These are phyloP conservation scores for Panagrolaimus sp. DNA, from an alignment of 1,140 invertebrate genomes.

Conservation along the genomic window DNA sequence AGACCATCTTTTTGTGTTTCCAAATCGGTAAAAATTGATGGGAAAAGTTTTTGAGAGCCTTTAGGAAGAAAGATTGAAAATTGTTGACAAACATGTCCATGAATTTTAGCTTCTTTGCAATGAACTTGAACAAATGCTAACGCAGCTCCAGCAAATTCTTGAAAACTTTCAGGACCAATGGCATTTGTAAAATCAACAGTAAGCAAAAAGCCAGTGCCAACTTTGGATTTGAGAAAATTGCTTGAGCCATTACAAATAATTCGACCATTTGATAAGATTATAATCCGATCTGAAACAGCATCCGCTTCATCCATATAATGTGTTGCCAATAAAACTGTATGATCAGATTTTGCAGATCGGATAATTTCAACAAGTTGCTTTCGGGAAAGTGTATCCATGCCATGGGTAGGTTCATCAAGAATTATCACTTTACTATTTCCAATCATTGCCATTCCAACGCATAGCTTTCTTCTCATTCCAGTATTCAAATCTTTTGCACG, in stretches of 20 bases:
- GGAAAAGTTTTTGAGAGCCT: neutral
- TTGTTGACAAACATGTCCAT: neutral
- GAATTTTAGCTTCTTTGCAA: constrained; percentile 16
- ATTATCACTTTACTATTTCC: neutral
- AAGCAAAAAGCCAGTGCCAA: constrained; percentile 25
- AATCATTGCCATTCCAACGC: neutral
- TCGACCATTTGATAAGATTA: constrained; percentile 66
- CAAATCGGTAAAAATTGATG: constrained; percentile 13
- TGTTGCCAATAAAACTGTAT: constrained; percentile 71
- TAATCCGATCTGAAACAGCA: constrained; percentile 69
- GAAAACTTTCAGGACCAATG: neutral
- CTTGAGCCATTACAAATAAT: constrained; percentile 67
- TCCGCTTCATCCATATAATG: constrained; percentile 98
- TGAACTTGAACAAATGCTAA: neutral
- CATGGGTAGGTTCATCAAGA: constrained; percentile 2
- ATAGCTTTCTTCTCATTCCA: constrained; percentile 3
- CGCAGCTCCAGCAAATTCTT: neutral
- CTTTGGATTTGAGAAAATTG: constrained; percentile 65
- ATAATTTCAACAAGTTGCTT: neutral
- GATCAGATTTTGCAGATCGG: neutral
- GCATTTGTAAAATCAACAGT: constrained; percentile 17
- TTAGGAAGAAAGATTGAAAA: neutral
- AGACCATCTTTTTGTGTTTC: neutral
- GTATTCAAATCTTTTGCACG: neutral
- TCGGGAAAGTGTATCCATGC: neutral